A percentile compares a stretch with the other conserved stretches of the same genome.
Conservation (phyloP, 1,140 invertebrate species). For the Tetramorium parvispinum region DNA sequence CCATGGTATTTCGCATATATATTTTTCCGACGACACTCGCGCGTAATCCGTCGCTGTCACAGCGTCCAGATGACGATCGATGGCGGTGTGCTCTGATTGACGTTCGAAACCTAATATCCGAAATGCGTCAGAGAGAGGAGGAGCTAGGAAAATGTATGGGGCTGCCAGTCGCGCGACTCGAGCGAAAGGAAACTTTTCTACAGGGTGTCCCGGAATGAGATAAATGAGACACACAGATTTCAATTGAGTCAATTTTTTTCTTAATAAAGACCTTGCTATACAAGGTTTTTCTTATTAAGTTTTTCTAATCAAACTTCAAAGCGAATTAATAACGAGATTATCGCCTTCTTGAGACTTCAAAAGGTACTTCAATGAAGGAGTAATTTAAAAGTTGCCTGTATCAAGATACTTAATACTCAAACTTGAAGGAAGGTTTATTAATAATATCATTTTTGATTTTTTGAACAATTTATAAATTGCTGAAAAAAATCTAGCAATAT, state of each 20-base stretch:
- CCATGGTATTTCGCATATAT: slow-evolving; percentile 36
- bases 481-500: neutral
- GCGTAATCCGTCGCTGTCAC: slow-evolving; percentile 63
- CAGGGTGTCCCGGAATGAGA: neutral
- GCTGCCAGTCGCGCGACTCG: slow-evolving; percentile 32
- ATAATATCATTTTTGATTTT: neutral
- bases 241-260: neutral
- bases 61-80: slow-evolving; percentile 58
- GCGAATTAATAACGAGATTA: neutral
- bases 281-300: neutral
- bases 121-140: slow-evolving; percentile 66
- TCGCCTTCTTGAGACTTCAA: neutral
- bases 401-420: neutral
- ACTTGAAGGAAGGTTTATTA: neutral
- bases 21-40: slow-evolving; percentile 50
- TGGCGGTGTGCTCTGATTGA: slow-evolving; percentile 64
- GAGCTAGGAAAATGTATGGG: slow-evolving; percentile 54
- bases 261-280: neutral
- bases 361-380: neutral
- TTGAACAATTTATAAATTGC: neutral
- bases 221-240: neutral
- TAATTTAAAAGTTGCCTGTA: neutral
- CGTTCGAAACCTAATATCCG: slow-evolving; percentile 73
- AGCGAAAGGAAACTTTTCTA: slow-evolving; percentile 47
- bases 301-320: neutral